These are phyloP conservation scores for Syngnathus typhle DNA, from an alignment of 2,113 vertebrate genomes.

Conservation along the genomic window DNA sequence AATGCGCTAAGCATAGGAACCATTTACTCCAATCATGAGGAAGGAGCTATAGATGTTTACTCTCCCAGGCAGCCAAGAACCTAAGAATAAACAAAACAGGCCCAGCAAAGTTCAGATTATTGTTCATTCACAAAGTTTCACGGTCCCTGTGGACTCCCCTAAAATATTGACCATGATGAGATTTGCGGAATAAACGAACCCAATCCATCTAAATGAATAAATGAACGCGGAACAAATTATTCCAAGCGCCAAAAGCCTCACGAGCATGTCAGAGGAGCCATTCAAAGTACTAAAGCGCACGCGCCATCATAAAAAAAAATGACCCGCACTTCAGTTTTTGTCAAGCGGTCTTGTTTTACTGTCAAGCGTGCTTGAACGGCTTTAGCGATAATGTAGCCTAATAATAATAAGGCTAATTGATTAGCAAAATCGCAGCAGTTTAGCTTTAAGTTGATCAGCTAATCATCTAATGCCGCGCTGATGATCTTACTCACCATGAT, in stretches of 20 bases:
- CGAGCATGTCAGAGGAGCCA: constrained; percentile 2
- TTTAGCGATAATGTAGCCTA: constrained; percentile 6
- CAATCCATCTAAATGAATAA: background rate
- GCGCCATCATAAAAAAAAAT: constrained; percentile 6
- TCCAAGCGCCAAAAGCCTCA: constrained; percentile 1
- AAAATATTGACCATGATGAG: background rate
- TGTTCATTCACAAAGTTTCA: background rate
- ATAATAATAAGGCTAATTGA: constrained; percentile 14
- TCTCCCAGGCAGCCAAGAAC: constrained; percentile 16
- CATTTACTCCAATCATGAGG: constrained; percentile 52
- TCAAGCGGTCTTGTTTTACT: constrained; percentile 8
- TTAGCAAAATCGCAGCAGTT: constrained; percentile 9
- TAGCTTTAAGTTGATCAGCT: constrained; percentile 10
- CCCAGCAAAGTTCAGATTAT: background rate
- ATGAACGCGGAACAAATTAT: background rate
- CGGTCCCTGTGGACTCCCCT: background rate
- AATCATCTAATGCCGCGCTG: background rate
- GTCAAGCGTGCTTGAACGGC: constrained; percentile 8
- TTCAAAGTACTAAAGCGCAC: background rate
- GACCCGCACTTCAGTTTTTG: constrained; percentile 9
- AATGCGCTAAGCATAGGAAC: constrained; percentile 61
- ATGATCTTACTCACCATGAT: background rate
- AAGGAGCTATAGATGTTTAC: constrained; percentile 39
- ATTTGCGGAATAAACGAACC: background rate
- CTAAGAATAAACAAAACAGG: constrained; percentile 20